Evolutionary conservation across 1,140 invertebrate genomes (phyloP).

Genomic region (Papilio polyxenes): DNA sequence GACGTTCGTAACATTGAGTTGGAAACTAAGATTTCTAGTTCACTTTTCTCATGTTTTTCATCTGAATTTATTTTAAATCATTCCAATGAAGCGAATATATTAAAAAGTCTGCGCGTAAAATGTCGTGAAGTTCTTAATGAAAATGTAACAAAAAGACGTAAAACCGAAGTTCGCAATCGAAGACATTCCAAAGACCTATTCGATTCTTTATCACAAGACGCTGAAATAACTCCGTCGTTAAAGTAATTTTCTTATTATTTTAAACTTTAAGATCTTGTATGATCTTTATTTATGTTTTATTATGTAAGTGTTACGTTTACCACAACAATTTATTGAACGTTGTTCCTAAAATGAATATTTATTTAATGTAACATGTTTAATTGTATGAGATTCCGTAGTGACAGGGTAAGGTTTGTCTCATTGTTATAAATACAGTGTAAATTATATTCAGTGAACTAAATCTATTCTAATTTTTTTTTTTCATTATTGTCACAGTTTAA

Average conservation of each 20-base stretch:
- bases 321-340: slow-evolving; percentile 49
- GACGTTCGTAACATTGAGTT: slow-evolving; percentile 58
- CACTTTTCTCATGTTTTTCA: slow-evolving; percentile 72
- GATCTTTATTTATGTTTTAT: slow-evolving; percentile 16
- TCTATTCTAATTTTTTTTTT: too few species aligned
- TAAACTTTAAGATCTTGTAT: slow-evolving; percentile 43
- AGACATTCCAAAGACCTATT: slow-evolving; percentile 70
- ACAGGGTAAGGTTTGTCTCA: slow-evolving; percentile 60
- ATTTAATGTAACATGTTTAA: slow-evolving; percentile 41
- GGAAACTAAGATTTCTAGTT: slow-evolving; percentile 60
- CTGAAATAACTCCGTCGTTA: slow-evolving; percentile 50
- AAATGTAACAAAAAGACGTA: slow-evolving; percentile 47
- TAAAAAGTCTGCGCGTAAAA: slow-evolving; percentile 57
- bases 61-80: slow-evolving; percentile 53
- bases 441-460: neutral
- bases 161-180: slow-evolving; percentile 47
- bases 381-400: slow-evolving; percentile 60
- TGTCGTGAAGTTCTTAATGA: slow-evolving; percentile 43
- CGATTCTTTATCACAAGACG: slow-evolving; percentile 69
- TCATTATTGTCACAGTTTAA: too few species aligned
- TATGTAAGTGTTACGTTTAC: slow-evolving; percentile 40
- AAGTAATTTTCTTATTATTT: slow-evolving; percentile 57
- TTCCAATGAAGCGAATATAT: slow-evolving; percentile 47
- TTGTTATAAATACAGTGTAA: slow-evolving; percentile 30
- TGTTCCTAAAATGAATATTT: slow-evolving; percentile 40